Base-by-base conservation (phyloP, 2,888 invertebrate species). In the Chymomyza fuscimana region DNA sequence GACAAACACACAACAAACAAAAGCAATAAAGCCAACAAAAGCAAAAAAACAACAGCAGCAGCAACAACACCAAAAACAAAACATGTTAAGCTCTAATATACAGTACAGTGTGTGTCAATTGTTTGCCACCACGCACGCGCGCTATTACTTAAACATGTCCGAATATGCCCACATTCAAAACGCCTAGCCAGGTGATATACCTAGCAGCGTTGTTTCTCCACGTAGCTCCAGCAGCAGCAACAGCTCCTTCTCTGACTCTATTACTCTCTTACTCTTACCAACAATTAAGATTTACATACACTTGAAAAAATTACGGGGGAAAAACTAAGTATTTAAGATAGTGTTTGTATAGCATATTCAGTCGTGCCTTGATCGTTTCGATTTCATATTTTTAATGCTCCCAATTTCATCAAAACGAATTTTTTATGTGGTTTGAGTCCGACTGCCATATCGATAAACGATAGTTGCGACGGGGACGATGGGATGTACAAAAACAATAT, bases 121-220 rank as follows among this genome's bases (percentile, higher is more conserved):
- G 83, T 88, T 87, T 80, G 87, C 89, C 83, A 83, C 83, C 83
- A 88, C 83, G 89, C 89, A 85, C 86, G 84, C 89, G 89, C 88
- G 84, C 89, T 89, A 86, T 89, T 87, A 82, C 86, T 73, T 86
- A 82, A 85, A 78, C 83, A 86, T 75, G 86, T 70, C 70, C 75
- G 68, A 88, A 62, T 79, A 74, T 73, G 87, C 83, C 83, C 83
- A 84, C 87, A 85, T 87, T 82, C 19, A 58, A 54, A 46, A 46
- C 12, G 40, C 40, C 40, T 46, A 68, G 74, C 79, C 72, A 76
- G 66, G 74, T 72, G 74, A 62, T 46, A 65, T 54, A 52, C 32
- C 6, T 1, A 32, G 32, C 32, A 7, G 32, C 32, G 32, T 32
- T 2, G 40, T 46, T 10, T 12, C 40, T 10, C 40, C 12, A 46